A percentile compares a stretch with the other conserved stretches of the same genome.
These are phyloP conservation scores for Clangula hyemalis DNA, from an alignment of 2,797 vertebrate genomes.

Conservation along the genomic window DNA sequence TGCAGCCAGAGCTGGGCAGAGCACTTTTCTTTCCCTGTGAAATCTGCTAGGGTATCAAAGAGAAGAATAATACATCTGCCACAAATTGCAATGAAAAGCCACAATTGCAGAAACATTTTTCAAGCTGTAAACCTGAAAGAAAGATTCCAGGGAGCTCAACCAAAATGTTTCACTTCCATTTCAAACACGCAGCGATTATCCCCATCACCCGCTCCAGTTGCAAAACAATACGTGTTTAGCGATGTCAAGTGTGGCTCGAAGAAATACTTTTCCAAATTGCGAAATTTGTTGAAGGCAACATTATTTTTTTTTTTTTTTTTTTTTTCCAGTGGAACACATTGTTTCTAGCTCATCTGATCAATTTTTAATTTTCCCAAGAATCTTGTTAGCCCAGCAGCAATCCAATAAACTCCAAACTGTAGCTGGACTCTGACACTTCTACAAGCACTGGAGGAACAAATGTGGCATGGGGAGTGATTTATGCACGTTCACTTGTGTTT, in stretches of 20 bases:
- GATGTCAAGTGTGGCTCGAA: not conserved
- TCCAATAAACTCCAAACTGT: slow-evolving; percentile 29
- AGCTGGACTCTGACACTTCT: slow-evolving; percentile 10
- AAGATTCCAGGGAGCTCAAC: not conserved
- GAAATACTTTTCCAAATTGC: not conserved
- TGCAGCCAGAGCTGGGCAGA: not conserved
- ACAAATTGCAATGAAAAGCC: slow-evolving; percentile 18
- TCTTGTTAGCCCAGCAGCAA: slow-evolving; percentile 53
- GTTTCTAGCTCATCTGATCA: slow-evolving; percentile 51
- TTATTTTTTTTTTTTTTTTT: not conserved
- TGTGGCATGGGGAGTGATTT: slow-evolving; percentile 14
- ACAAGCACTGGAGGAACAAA: not conserved
- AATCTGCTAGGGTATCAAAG: slow-evolving; percentile 26
- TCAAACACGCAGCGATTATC: not conserved
- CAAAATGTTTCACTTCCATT: slow-evolving; percentile 38
- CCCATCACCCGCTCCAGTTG: not conserved
- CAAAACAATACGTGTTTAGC: not conserved
- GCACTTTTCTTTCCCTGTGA: not conserved
- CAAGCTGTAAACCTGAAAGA: slow-evolving; percentile 39
- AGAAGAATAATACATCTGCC: slow-evolving; percentile 42
- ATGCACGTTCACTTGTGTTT: slow-evolving; percentile 29
- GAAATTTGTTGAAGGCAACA: slow-evolving; percentile 6
- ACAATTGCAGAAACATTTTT: slow-evolving; percentile 4
- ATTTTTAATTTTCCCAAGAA: slow-evolving; percentile 59
- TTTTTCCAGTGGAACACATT: slow-evolving; percentile 16